Conservation (phyloP, 2,113 vertebrate genomes). For the Theristicus caerulescens region DNA sequence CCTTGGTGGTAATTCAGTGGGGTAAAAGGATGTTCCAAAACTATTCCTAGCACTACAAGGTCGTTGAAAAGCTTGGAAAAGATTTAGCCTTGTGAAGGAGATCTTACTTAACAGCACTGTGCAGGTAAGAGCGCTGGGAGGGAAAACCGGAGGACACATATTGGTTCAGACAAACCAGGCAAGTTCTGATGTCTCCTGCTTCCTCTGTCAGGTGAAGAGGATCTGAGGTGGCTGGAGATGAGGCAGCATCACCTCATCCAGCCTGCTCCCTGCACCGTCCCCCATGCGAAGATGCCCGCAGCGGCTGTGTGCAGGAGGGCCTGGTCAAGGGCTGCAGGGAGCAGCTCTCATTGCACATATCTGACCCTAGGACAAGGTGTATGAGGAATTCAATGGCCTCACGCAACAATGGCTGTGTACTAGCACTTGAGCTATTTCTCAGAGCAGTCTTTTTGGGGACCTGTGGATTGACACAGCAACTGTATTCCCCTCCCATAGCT, state of each 20-base stretch:
- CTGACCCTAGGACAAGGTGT: neutral
- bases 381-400: neutral
- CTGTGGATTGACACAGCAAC: neutral
- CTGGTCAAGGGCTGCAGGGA: neutral
- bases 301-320: neutral
- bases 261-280: neutral
- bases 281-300: accelerated
- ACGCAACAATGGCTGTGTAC: neutral
- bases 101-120: neutral
- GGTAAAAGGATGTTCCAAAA: neutral
- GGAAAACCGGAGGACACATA: neutral
- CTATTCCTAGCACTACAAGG: neutral
- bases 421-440: neutral
- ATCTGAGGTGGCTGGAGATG: neutral
- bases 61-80: neutral
- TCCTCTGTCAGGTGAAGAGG: neutral
- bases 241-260: neutral
- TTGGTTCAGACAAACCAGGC: neutral
- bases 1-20: neutral
- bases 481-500: neutral
- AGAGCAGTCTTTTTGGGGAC: neutral
- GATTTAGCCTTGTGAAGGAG: neutral
- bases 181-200: neutral
- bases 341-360: neutral
- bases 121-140: neutral